Base-by-base conservation (phyloP, 2,888 invertebrate genomes). In the Mythimna impura region DNA sequence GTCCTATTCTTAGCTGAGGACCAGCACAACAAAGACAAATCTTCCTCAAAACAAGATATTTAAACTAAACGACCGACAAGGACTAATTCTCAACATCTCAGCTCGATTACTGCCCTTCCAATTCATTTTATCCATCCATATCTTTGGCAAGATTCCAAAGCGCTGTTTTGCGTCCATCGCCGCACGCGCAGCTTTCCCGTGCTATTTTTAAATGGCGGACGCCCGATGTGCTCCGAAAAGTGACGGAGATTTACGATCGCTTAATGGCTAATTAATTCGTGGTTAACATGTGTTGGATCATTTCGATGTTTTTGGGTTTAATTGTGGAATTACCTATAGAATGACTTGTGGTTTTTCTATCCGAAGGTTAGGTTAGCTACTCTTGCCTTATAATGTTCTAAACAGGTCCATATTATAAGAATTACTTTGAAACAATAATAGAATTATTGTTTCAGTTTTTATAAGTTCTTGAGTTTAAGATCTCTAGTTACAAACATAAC, bases 241-340 rank as follows among this genome's bases (percentile, higher is more conserved):
- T 82, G 84, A 81, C 86, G 76, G 82, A 86, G 88, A 92, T 90
- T 91, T 91, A 93, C 89, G 90, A 89, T 78, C 86, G 79, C 82
- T 87, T 91, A 92, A 91, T 91, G 86, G 88, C 82, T 89, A 89
- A 92, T 92, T 92, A 91, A 90, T 87, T 85, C 83, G 76, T 83
- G 80, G 85, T 81, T 85, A 87, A 85, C 88, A 87, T 82, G 80
- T 87, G 88, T 86, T 87, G 66, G 76, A 76, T 86, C 75, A 81
- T 78, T 80, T 76, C 71, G 75, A 82, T 84, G 84, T 84, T 87
- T 82, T 86, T 81, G 61, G 76, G 76, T 79, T 63, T 73, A 66
- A 63, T 68, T 70, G 50, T 65, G 64, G 52, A 66, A 67, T 54
- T 30, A 25, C 47, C 25, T 14, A 40, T 47, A 61, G 50, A 64